Conservation (phyloP, 2,113 vertebrate genomes). For the Aldabrachelys gigantea region DNA sequence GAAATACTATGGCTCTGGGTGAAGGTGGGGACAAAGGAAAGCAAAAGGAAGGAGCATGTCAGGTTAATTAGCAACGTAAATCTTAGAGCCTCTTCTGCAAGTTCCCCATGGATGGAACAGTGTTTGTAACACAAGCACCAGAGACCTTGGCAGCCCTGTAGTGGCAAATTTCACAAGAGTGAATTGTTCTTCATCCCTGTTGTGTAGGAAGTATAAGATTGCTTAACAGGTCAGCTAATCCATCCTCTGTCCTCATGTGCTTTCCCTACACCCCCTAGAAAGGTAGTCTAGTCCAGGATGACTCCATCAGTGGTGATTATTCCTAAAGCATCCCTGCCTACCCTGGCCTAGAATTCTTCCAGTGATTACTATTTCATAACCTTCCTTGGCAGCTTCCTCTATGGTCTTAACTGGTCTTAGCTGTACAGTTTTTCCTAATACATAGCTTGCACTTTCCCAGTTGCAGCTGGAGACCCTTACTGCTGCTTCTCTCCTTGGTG, state of each 20-base stretch:
- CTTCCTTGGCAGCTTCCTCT: neutral
- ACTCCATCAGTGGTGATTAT: fast-evolving
- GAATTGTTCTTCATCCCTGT: neutral
- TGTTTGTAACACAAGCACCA: neutral
- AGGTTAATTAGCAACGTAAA: neutral
- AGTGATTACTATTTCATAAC: fast-evolving
- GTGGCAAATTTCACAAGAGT: neutral
- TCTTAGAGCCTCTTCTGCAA: neutral
- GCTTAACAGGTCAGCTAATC: neutral
- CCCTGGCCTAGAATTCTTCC: fast-evolving
- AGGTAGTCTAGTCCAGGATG: neutral
- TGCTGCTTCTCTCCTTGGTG: neutral
- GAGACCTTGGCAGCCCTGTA: neutral
- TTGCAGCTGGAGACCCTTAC: fast-evolving
- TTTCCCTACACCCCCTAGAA: fast-evolving
- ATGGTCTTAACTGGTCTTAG: fast-evolving
- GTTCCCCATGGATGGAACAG: neutral
- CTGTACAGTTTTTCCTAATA: fast-evolving
- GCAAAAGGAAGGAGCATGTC: neutral
- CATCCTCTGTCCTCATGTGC: neutral
- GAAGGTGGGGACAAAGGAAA: neutral
- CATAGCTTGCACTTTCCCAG: fast-evolving
- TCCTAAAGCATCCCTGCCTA: neutral
- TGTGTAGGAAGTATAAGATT: neutral
- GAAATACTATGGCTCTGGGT: neutral